These are phyloP conservation scores for Chaetops frenatus DNA, from an alignment of 2,113 vertebrate species.

Conservation along the genomic window DNA sequence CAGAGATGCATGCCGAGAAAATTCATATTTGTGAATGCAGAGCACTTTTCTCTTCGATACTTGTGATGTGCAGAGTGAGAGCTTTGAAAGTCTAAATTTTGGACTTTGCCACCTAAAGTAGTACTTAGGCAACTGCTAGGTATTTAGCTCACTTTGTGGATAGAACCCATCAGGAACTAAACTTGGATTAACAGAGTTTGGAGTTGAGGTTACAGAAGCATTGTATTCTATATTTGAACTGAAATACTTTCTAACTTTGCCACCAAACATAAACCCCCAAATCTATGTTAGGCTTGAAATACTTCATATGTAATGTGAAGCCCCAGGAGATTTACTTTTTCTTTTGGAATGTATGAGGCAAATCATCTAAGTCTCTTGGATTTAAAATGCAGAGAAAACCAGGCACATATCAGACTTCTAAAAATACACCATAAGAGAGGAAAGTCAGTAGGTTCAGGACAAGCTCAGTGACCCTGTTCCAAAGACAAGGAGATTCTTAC, in stretches of 20 bases:
- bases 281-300: neutral
- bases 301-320: neutral
- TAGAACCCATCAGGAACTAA: neutral
- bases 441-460: neutral
- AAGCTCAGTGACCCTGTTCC: neutral
- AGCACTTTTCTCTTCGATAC: neutral
- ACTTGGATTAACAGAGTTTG: neutral
- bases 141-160: neutral
- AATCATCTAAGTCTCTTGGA: neutral
- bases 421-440: neutral
- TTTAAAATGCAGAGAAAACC: neutral
- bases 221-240: slow-evolving; percentile 17
- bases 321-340: slow-evolving; percentile 40
- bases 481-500: neutral
- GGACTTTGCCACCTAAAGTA: neutral
- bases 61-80: neutral
- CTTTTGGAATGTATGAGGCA: slow-evolving; percentile 10
- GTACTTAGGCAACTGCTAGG: neutral
- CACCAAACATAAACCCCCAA: neutral
- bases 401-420: neutral
- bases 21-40: neutral
- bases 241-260: slow-evolving; percentile 11
- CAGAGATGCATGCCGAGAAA: neutral
- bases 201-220: neutral
- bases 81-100: neutral